These are phyloP conservation scores for Coenonympha glycerion DNA, from an alignment of 2,888 invertebrate species.

Conservation along the genomic window DNA sequence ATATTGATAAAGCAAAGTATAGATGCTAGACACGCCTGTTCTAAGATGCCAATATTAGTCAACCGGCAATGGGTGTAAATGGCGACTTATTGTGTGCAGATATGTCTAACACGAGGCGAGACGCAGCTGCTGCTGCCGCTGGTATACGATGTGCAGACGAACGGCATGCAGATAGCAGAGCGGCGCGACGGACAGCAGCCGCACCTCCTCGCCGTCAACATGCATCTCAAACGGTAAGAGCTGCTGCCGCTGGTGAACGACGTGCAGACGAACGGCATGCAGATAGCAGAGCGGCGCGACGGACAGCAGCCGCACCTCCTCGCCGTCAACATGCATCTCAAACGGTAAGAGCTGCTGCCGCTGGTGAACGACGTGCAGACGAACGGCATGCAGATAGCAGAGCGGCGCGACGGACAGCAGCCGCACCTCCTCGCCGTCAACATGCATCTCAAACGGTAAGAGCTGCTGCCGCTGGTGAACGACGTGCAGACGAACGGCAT, in stretches of 20 bases:
- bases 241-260: constrained; percentile 95
- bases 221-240: constrained; percentile 64
- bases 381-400: constrained; percentile 91
- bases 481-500: constrained; percentile 91
- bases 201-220: constrained; percentile 65
- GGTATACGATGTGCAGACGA: constrained; percentile 91
- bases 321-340: constrained; percentile 66
- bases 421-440: constrained; percentile 70
- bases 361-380: constrained; percentile 88
- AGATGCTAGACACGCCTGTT: too few species aligned
- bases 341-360: constrained; percentile 81
- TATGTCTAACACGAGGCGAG: constrained; percentile 67
- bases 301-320: constrained; percentile 67
- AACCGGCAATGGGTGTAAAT: too few species aligned
- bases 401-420: constrained; percentile 81
- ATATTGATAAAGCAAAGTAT: too few species aligned
- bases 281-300: constrained; percentile 89
- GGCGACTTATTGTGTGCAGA: too few species aligned
- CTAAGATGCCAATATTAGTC: too few species aligned
- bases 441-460: constrained; percentile 65
- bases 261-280: constrained; percentile 88
- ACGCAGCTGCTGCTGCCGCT: constrained; percentile 86
- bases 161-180: constrained; percentile 90
- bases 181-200: constrained; percentile 80
- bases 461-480: constrained; percentile 83